phyloP scores from a whole-genome alignment of 2,113 vertebrate genomes.

The Hucho hucho region DNA sequence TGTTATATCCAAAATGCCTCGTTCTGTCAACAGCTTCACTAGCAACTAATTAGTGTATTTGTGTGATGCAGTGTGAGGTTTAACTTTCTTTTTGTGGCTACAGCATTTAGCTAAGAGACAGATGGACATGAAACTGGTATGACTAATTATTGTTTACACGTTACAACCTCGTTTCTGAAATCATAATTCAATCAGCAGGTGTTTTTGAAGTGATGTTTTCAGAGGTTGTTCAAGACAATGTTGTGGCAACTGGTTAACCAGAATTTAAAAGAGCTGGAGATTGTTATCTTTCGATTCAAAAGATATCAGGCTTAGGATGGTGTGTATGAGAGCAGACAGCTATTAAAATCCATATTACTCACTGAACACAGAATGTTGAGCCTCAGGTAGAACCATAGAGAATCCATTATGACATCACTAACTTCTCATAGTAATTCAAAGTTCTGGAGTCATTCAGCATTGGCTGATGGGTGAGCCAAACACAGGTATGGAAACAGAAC shows the following conservation, averaged over 20 bases:
- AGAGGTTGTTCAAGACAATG: background rate
- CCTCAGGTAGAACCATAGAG: background rate
- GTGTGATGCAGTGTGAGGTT: background rate
- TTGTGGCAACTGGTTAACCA: constrained; percentile 43
- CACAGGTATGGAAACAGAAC: background rate
- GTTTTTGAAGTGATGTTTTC: constrained; percentile 32
- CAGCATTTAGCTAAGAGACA: constrained; percentile 31
- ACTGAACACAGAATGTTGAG: background rate
- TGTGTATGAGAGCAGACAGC: background rate
- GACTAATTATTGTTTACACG: constrained; percentile 1
- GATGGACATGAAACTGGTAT: constrained; percentile 22
- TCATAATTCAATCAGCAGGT: background rate
- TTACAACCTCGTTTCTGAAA: constrained; percentile 19
- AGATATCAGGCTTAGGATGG: constrained; percentile 1
- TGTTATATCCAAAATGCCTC: background rate
- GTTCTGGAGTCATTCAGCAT: background rate
- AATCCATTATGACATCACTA: constrained; percentile 3
- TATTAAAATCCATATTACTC: too few species aligned
- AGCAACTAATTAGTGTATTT: background rate
- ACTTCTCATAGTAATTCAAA: background rate
- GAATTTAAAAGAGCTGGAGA: constrained; percentile 19
- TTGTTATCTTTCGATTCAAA: background rate
- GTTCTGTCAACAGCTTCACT: background rate
- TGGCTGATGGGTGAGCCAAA: background rate
- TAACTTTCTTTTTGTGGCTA: constrained; percentile 16